Evolutionary conservation across 1,140 invertebrate genomes (phyloP).

Genomic region (Musca vetustissima): DNA sequence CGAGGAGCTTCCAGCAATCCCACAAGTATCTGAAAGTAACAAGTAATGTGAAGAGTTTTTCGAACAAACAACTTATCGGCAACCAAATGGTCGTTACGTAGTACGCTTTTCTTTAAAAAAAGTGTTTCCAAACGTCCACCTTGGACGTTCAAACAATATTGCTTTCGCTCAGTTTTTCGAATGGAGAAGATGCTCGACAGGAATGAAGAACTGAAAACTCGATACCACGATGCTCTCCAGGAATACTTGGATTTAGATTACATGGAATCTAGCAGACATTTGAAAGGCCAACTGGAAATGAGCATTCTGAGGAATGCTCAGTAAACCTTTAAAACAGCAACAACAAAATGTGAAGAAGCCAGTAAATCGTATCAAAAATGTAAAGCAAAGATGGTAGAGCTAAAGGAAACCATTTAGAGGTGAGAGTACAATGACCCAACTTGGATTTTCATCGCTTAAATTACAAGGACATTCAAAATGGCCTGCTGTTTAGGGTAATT

Average conservation of each 20-base stretch:
- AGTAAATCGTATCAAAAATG: background rate
- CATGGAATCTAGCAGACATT: background rate
- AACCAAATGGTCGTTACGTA: background rate
- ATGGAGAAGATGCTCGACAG: background rate
- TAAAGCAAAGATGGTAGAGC: background rate
- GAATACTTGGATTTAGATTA: slow-evolving; percentile 12
- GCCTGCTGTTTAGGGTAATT: background rate
- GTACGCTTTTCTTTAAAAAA: background rate
- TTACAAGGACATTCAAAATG: background rate
- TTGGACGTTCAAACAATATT: background rate
- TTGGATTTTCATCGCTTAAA: background rate
- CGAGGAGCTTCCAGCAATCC: background rate
- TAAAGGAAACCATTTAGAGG: background rate
- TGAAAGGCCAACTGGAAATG: too few relatives aligned
- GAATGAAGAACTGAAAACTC: background rate
- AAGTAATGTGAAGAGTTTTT: background rate
- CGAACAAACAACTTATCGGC: background rate
- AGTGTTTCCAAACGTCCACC: background rate
- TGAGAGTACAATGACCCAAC: too few relatives aligned
- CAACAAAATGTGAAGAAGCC: too few relatives aligned
- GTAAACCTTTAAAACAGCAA: too few relatives aligned
- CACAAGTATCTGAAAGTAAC: background rate
- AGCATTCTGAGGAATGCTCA: too few relatives aligned
- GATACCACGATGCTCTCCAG: slow-evolving; percentile 14
- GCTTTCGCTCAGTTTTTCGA: background rate